Evolutionary conservation across 2,888 invertebrate species (phyloP), one percentile per base, ranked within the genome.

Genomic region (Eumacrocentrus americanus): DNA sequence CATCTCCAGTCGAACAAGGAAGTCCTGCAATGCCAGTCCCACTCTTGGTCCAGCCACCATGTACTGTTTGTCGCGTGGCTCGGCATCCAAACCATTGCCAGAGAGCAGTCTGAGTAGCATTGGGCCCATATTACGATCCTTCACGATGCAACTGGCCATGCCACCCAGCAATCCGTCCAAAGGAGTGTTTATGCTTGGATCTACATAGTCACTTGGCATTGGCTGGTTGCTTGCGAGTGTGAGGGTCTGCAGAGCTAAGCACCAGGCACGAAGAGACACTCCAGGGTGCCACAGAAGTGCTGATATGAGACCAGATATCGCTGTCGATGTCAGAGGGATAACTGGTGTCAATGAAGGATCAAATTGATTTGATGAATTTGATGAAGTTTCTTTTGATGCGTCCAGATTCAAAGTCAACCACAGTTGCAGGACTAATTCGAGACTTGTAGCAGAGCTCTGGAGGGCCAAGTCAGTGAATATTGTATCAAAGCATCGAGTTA

Each of bases 351-450:
- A 81, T 3, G 83, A 83, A 3, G 86, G 83, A 66, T 85, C 84
- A 64, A 87, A 86, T 38, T 84, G 85, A n/a, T 83, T 67, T n/a
- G 60, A 54, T 1, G 72, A 66, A n/a, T 53, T 68, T 9, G 56
- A 66, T 29, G 76, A 66, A 44, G 72, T 69, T 61, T 78, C 85
- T 75, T 83, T 83, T 80, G 78, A 81, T 71, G 60, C 84, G 79
- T 81, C 91, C 85, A 86, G 81, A 68, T 93, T 94, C 63, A 95
- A 83, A 2, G 92, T 94, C 64, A 95, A 83, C 93, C 95, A 95
- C 67, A 95, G 83, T 67, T 93, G 91, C 35, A 95, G 83, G 50
- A 93, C 89, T 75, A 92, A 88, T 81, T 95, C 95, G 76, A 95
- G 85, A 76, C 90, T 90, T 16, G 89, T 86, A 76, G 91, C 88